phyloP scores from a whole-genome alignment of 2,797 vertebrate genomes.

The Alca torda region DNA sequence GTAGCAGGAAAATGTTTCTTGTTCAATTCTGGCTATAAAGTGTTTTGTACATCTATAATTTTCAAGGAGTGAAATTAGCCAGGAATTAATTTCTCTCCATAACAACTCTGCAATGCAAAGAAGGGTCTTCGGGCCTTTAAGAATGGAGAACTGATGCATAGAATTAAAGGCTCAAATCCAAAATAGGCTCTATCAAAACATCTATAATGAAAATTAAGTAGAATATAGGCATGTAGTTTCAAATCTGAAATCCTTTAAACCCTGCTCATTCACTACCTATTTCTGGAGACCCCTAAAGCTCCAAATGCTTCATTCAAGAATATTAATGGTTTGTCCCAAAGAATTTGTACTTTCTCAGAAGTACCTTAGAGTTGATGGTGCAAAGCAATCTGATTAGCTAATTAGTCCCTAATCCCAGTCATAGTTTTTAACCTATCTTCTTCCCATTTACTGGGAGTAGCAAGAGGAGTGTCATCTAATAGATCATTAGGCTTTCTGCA shows the following conservation, averaged over 20 bases:
- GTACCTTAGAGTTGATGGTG: not conserved
- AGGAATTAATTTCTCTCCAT: not conserved
- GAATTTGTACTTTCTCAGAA: not conserved
- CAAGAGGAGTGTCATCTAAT: not conserved
- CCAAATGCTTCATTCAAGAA: not conserved
- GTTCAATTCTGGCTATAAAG: not conserved
- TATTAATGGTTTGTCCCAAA: not conserved
- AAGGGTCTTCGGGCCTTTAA: not conserved
- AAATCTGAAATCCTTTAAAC: not conserved
- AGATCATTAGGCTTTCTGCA: not conserved
- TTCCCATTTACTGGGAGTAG: not conserved
- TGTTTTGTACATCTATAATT: rapidly evolving
- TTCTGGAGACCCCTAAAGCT: not conserved
- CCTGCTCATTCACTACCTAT: not conserved
- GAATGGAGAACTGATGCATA: not conserved
- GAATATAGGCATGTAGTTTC: not conserved
- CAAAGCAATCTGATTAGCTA: not conserved
- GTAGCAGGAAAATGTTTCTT: not conserved
- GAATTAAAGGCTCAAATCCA: not conserved
- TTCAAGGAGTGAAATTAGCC: not conserved
- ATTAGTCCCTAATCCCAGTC: not conserved
- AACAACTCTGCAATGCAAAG: not conserved
- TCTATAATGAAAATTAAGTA: not conserved
- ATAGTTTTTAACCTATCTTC: not conserved
- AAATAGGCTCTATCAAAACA: not conserved